Conservation (phyloP, 92 coral and sea anemone species). For the Meandrina meandrites region DNA sequence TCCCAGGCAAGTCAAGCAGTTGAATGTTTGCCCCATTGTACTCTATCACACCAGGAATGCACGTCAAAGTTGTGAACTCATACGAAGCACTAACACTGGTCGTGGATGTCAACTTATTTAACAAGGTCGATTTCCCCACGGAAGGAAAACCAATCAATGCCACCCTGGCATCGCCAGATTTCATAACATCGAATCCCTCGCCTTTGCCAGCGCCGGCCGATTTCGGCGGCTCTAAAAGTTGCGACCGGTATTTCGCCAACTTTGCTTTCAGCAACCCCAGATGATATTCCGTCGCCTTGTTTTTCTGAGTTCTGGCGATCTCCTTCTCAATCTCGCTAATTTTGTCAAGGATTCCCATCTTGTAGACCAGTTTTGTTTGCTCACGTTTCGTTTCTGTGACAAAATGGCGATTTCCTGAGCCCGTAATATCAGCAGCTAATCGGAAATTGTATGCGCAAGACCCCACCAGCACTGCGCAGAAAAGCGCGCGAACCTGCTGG, state of each 20-base stretch:
- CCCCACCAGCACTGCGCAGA: not conserved
- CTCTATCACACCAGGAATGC: constrained; percentile 97
- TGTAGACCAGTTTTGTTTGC: not conserved
- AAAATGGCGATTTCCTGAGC: not conserved
- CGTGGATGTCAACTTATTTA: constrained; percentile 89
- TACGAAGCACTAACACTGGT: constrained; percentile 91
- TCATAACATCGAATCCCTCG: constrained; percentile 99
- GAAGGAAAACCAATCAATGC: constrained; percentile 98
- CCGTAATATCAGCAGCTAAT: constrained; percentile 13
- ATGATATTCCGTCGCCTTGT: constrained; percentile 98
- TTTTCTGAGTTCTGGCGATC: constrained; percentile 97
- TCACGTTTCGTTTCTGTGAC: not conserved
- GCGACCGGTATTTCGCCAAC: constrained; percentile 94
- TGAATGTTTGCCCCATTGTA: constrained; percentile 97
- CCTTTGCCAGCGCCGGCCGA: constrained; percentile 89
- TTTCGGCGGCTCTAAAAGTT: constrained; percentile 87
- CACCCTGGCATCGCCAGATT: constrained; percentile 99
- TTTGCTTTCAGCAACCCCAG: constrained; percentile 96
- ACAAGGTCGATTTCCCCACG: constrained; percentile 93
- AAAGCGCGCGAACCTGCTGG: constrained; percentile 27
- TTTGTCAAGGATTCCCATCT: constrained; percentile 95
- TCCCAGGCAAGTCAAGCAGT: constrained; percentile 94
- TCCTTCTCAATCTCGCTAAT: constrained; percentile 94
- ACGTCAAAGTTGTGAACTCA: constrained; percentile 95
- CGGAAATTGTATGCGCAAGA: not conserved